Percentiles rank a stretch among this genome's conserved stretches.
Conservation (phyloP, 2,888 invertebrate genomes). For the Metopia argyrocephala region DNA sequence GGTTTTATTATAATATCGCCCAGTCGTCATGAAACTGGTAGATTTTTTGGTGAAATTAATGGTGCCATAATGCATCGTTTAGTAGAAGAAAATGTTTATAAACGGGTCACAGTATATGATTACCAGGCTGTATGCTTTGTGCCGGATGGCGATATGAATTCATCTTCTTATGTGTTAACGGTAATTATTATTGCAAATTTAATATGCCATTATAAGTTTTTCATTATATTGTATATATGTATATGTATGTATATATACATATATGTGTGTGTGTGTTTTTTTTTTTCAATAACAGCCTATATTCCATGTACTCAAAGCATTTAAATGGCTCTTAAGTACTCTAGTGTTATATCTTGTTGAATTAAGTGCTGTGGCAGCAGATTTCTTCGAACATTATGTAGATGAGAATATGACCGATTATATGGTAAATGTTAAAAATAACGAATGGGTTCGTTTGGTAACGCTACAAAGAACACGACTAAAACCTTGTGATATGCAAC, state of each 20-base stretch:
- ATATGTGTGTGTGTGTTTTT: background rate
- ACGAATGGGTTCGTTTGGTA: slow-evolving; percentile 82
- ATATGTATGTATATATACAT: background rate
- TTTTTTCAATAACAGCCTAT: slow-evolving; percentile 79
- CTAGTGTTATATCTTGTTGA: slow-evolving; percentile 82
- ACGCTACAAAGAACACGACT: slow-evolving; percentile 88
- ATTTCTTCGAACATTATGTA: slow-evolving; percentile 78
- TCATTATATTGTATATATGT: background rate
- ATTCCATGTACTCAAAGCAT: slow-evolving; percentile 80
- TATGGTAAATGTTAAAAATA: slow-evolving; percentile 79
- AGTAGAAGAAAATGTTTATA: slow-evolving; percentile 87
- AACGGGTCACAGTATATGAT: slow-evolving; percentile 87
- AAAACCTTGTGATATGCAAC: slow-evolving; percentile 90
- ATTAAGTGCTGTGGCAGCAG: slow-evolving; percentile 79
- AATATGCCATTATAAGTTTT: too few species aligned
- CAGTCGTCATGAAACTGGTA: slow-evolving; percentile 85
- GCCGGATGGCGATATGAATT: slow-evolving; percentile 82
- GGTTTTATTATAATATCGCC: slow-evolving; percentile 92
- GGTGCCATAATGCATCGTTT: slow-evolving; percentile 87
- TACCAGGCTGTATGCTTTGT: slow-evolving; percentile 94
- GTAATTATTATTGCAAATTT: slow-evolving; percentile 78
- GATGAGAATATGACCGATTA: slow-evolving; percentile 80
- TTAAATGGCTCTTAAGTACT: slow-evolving; percentile 82
- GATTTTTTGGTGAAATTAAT: slow-evolving; percentile 91
- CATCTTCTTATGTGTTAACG: slow-evolving; percentile 82